Evolutionary conservation across 2,113 vertebrate genomes (phyloP).

Genomic region (Xiphophorus maculatus): DNA sequence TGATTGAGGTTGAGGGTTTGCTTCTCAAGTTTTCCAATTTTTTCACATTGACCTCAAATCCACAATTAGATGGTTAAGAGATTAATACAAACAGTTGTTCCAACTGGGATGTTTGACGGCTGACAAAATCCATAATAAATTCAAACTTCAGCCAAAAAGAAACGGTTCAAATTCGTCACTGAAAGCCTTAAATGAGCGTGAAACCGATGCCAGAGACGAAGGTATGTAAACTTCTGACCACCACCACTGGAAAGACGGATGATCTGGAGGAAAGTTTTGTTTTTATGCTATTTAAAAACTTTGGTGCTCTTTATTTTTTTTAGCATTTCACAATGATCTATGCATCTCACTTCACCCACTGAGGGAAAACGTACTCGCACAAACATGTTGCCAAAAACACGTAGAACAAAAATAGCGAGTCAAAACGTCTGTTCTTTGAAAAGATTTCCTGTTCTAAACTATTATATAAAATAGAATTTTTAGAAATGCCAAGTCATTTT

Average conservation of each 20-base stretch:
- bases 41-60: background rate
- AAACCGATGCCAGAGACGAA: too few relatives aligned
- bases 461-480: background rate
- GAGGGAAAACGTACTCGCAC: background rate
- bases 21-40: background rate
- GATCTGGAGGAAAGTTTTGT: background rate
- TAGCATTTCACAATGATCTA: slow-evolving; percentile 21
- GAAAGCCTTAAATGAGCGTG: background rate
- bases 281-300: slow-evolving; percentile 3
- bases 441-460: background rate
- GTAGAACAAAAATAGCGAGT: background rate
- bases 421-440: background rate
- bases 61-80: background rate
- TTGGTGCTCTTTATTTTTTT: slow-evolving; percentile 27
- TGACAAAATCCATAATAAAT: too few relatives aligned
- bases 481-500: background rate
- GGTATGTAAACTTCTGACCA: too few relatives aligned
- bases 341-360: slow-evolving; percentile 19
- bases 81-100: background rate
- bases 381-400: slow-evolving; percentile 47
- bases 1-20: background rate
- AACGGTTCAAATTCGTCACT: background rate
- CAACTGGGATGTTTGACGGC: too few relatives aligned
- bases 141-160: too few relatives aligned
- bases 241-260: background rate